Evolutionary conservation across 2,888 invertebrate genomes (phyloP), one percentile per base, ranked within the genome.

Genomic region (Plutella xylostella): DNA sequence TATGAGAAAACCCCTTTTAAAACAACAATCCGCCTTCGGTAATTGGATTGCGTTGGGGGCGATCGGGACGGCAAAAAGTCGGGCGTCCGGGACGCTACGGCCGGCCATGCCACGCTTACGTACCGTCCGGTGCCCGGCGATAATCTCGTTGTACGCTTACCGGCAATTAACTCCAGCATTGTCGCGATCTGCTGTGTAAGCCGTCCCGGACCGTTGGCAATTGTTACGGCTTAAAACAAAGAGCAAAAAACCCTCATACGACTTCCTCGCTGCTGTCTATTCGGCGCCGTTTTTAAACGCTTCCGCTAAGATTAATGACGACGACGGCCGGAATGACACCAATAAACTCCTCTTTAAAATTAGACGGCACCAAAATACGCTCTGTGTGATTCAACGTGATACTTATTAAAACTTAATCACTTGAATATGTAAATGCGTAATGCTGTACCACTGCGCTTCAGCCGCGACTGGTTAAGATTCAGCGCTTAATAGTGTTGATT

Each of bases 111-210:
- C 55, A 45, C 48, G 45, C 51, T 48, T 46, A 50, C 34, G 15
- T 14, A 11, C 9, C n/a, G 38, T 11, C 38, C 14, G 45, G 43
- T 39, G 55, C 54, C 53, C 48, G 53, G 50, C 51, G 55, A 59
- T 72, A 72, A 72, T 68, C 68, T 63, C 61, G 56, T 74, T 74
- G 68, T 62, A 60, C 66, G 58, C 64, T 68, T 70, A 66, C 67
- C 59, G 65, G 60, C 72, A 74, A 74, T 76, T 75, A 76, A 66
- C 59, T 56, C 55, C 55, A 59, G 57, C 55, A 56, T 54, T 50
- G 48, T 52, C 53, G 55, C 48, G 40, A 45, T 38, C 45, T 33
- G 38, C 12, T 19, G 4, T 20, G 19, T 38, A 19, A 19, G 38
- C 19, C 20, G 20, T 7, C 9, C 28, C n/a, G 15, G 9, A 34